Conservation (phyloP, 2,113 vertebrate species). For the Malurus melanocephalus region DNA sequence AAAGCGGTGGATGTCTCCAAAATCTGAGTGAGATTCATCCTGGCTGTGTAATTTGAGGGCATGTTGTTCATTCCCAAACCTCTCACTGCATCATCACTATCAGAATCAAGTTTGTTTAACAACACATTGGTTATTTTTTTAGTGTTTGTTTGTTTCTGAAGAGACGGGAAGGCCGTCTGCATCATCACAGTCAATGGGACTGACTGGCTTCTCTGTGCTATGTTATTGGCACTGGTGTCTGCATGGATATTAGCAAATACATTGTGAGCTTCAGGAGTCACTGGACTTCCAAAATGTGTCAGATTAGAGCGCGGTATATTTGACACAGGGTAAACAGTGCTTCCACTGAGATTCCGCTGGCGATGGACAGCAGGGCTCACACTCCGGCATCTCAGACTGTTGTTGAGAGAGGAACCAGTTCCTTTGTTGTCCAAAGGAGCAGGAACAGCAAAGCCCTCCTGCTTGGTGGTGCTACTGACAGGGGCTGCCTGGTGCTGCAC, state of each 20-base stretch:
- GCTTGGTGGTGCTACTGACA: conserved; percentile 81
- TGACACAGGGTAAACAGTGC: conserved; percentile 77
- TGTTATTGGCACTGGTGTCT: conserved; percentile 81
- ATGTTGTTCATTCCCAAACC: conserved; percentile 90
- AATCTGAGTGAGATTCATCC: conserved; percentile 98
- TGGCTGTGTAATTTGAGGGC: conserved; percentile 91
- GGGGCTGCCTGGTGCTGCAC: conserved; percentile 86
- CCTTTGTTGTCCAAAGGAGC: conserved; percentile 93
- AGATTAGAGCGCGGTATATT: conserved; percentile 79
- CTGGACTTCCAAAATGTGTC: conserved; percentile 86
- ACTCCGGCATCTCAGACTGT: conserved; percentile 89
- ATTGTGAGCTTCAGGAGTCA: conserved; percentile 84
- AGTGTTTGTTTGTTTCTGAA: conserved; percentile 81
- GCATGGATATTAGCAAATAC: conserved; percentile 83
- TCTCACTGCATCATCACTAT: conserved; percentile 83
- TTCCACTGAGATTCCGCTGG: conserved; percentile 88
- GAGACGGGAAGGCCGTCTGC: conserved; percentile 87
- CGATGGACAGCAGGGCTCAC: conserved; percentile 94
- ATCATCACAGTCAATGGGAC: conserved; percentile 97
- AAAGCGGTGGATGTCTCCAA: conserved; percentile 85
- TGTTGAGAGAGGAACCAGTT: conserved; percentile 67
- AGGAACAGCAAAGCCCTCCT: conserved; percentile 95
- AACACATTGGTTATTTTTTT: conserved; percentile 90
- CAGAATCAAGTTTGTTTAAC: conserved; percentile 90
- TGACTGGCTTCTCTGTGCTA: conserved; percentile 95